These are phyloP conservation scores for Hycleus phaleratus DNA, from an alignment of 1,140 invertebrate genomes.

Conservation along the genomic window DNA sequence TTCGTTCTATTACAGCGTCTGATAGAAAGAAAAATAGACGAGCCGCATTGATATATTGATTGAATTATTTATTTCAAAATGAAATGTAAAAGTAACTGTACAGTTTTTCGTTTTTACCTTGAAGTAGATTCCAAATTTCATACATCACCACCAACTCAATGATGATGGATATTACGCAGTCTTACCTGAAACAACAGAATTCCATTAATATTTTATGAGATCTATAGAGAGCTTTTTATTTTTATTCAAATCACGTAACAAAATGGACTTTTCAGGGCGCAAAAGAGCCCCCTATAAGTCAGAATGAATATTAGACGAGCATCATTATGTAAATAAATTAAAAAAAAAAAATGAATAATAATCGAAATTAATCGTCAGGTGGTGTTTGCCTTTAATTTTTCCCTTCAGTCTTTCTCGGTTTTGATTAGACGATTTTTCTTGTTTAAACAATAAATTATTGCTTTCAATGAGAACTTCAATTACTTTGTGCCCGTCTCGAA, in stretches of 20 bases:
- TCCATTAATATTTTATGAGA: conserved; percentile 24
- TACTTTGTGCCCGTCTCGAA: conserved; percentile 8
- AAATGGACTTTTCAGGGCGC: conserved; percentile 13
- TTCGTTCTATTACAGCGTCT: too few species aligned
- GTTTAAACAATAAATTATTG: conserved; percentile 12
- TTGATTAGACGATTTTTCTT: too few species aligned
- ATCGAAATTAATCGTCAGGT: neutral
- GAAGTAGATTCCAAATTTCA: neutral
- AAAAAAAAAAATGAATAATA: conserved; percentile 13
- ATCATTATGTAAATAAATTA: conserved; percentile 16
- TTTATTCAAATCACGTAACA: conserved; percentile 19
- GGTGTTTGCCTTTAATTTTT: neutral
- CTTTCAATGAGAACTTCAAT: conserved; percentile 13
- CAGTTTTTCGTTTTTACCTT: neutral
- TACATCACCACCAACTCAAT: conserved; percentile 5
- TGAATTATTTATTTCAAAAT: too few species aligned
- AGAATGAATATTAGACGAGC: conserved; percentile 15
- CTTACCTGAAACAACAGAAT: conserved; percentile 23
- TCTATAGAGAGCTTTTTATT: conserved; percentile 18
- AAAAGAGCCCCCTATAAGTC: neutral
- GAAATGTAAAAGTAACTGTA: too few species aligned
- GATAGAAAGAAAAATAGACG: too few species aligned
- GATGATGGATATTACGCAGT: conserved; percentile 12
- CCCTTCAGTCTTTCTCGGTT: neutral
- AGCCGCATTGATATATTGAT: too few species aligned